Conservation (phyloP, 2,113 vertebrate genomes). For the Callionymus lyra region DNA sequence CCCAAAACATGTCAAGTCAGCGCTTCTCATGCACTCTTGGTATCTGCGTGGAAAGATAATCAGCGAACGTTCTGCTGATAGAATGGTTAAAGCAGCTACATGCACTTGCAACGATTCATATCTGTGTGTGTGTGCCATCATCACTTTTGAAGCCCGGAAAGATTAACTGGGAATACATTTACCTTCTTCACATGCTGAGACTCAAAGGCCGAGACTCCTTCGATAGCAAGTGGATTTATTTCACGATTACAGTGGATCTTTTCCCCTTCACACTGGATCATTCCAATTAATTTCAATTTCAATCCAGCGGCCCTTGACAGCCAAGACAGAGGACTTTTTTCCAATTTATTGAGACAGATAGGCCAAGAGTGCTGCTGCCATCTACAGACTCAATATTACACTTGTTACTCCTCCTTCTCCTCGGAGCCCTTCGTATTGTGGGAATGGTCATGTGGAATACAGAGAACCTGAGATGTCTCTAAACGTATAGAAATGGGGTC, state of each 20-base stretch:
- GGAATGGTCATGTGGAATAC: conserved; percentile 26
- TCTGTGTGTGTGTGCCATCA: conserved; percentile 2
- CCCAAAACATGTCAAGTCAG: conserved; percentile 25
- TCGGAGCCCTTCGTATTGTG: conserved; percentile 10
- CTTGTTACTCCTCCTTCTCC: conserved; percentile 3
- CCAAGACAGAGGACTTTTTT: conserved; percentile 29
- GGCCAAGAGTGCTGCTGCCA: conserved; percentile 49
- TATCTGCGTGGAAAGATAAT: conserved; percentile 24
- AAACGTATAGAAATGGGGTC: too few species aligned
- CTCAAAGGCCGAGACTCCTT: conserved; percentile 1
- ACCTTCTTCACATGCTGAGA: not conserved
- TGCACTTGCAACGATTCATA: conserved; percentile 8
- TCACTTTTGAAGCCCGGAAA: too few species aligned
- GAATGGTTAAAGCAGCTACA: conserved; percentile 7
- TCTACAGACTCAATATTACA: conserved; percentile 44
- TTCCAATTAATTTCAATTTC: conserved; percentile 40
- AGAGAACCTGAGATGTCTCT: conserved; percentile 12
- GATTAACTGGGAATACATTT: conserved; percentile 3
- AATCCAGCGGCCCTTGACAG: conserved; percentile 29
- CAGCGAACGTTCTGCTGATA: conserved; percentile 10
- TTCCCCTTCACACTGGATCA: conserved; percentile 14
- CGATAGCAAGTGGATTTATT: conserved; percentile 10
- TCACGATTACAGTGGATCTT: conserved; percentile 4
- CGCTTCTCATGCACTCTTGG: conserved; percentile 23
- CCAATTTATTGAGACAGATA: conserved; percentile 39